phyloP scores from a whole-genome alignment of 2,888 invertebrate genomes.

The Athalia cordata region DNA sequence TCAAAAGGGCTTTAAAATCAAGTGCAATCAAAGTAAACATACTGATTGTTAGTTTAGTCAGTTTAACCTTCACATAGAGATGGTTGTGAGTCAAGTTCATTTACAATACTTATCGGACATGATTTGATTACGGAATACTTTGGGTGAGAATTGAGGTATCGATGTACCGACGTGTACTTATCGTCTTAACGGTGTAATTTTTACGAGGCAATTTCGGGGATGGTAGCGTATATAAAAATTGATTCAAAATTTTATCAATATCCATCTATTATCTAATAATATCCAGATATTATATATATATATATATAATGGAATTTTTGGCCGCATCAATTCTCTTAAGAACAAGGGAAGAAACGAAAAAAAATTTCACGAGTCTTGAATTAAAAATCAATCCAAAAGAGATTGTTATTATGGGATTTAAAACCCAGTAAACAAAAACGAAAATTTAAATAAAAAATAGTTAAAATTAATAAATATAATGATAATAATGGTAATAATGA shows the following conservation, averaged over 20 bases:
- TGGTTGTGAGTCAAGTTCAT: neutral
- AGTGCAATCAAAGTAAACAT: neutral
- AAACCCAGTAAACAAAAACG: neutral
- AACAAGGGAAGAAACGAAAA: neutral
- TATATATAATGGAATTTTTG: conserved; percentile 8
- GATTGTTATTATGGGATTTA: neutral
- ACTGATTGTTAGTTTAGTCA: neutral
- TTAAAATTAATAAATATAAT: neutral
- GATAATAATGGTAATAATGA: neutral
- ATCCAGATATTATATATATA: conserved; percentile 3
- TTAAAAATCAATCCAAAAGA: conserved; percentile 5
- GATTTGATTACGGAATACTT: conserved; percentile 20
- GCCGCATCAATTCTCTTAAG: conserved; percentile 16
- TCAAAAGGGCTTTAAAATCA: neutral
- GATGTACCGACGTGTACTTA: neutral
- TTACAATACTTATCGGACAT: neutral
- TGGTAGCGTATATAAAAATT: conserved; percentile 22
- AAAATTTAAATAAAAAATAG: neutral
- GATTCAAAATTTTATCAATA: conserved; percentile 10
- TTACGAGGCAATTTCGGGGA: conserved; percentile 32
- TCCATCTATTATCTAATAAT: neutral
- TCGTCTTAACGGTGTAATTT: conserved; percentile 14
- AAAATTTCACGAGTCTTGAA: conserved; percentile 30
- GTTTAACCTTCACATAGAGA: neutral
- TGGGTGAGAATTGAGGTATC: conserved; percentile 8